Percentiles rank a stretch among this genome's conserved stretches.
Conservation (phyloP, 2,113 vertebrate genomes). For the Pseudolaguvia tuberculata region DNA sequence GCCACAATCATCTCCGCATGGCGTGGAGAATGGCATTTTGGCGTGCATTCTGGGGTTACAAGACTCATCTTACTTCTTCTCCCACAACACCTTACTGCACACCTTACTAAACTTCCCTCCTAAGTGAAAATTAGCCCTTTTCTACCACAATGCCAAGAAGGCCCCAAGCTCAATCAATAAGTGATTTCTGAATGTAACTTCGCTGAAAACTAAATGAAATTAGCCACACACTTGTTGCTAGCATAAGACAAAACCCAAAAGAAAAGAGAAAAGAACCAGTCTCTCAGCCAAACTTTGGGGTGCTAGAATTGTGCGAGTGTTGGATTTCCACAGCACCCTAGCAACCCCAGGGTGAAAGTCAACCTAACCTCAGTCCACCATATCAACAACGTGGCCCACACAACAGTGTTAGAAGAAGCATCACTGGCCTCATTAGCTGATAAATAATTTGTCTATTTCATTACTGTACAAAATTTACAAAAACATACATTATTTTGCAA, state of each 20-base stretch:
- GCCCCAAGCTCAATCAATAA: not conserved
- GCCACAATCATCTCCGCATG: slow-evolving; percentile 86
- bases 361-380: slow-evolving; percentile 73
- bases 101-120: too few relatives aligned
- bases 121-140: not conserved
- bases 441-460: slow-evolving; percentile 52
- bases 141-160: slow-evolving; percentile 1
- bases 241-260: not conserved
- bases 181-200: not conserved
- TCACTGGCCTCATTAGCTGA: slow-evolving; percentile 56
- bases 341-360: slow-evolving; percentile 65
- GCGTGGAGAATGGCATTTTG: slow-evolving; percentile 83
- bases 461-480: slow-evolving; percentile 74
- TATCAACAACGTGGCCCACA: slow-evolving; percentile 55
- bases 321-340: slow-evolving; percentile 75
- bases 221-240: not conserved
- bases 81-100: slow-evolving; percentile 11
- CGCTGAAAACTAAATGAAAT: slow-evolving; percentile 19
- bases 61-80: slow-evolving; percentile 73
- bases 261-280: not conserved
- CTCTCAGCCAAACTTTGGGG: slow-evolving; percentile 50
- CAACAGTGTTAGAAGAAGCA: slow-evolving; percentile 65
- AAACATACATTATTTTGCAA: slow-evolving; percentile 61
- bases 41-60: slow-evolving; percentile 78
- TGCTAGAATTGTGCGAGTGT: slow-evolving; percentile 78